Evolutionary conservation across 1,140 invertebrate genomes (phyloP), one percentile per base, ranked within the genome.

Genomic region (Maniola jurtina): DNA sequence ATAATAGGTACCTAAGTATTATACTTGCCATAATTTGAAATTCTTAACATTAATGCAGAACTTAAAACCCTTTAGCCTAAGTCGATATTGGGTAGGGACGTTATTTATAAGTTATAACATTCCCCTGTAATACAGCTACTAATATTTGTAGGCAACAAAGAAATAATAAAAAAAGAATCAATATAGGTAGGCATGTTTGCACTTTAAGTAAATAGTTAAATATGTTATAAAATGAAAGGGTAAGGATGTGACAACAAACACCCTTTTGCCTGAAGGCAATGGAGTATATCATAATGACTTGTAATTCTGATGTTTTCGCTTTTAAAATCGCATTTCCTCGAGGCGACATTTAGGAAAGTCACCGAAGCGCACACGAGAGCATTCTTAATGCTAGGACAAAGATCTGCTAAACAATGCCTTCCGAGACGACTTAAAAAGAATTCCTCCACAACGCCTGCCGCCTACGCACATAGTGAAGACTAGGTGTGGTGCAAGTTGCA

Each of bases 271-370:
- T 73, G 66, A 65, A 88, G 85, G 88, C 86, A 87, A 73, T 76
- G 81, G 75, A 84, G 80, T 86, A 79, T 16, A 79, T 75, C 73
- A 65, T 75, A 79, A 90, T 87, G 86, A 88, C 83, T 87, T 84
- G 84, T 88, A 86, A 84, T 87, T 87, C 78, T 68, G 76, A 86
- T 90, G 86, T 90, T 90, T 90, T 83, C 84, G 78, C 77, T 87
- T 78, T 89, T 90, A 88, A 90, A 89, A 90, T 90, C 88, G 83
- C 78, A 90, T 90, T 89, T 90, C 86, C 86, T 90, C 80, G 79
- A 65, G 71, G 68, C 74, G 75, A 78, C 77, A 88, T 90, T 88
- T 79, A 82, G 72, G 71, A 72, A 68, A 84, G 71, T 74, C 79
- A 83, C 65, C 70, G 81, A 73, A 68, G 86, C 88, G 82, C 57